Conservation (phyloP, 2,797 vertebrate species). For the Sebastes itinus region DNA sequence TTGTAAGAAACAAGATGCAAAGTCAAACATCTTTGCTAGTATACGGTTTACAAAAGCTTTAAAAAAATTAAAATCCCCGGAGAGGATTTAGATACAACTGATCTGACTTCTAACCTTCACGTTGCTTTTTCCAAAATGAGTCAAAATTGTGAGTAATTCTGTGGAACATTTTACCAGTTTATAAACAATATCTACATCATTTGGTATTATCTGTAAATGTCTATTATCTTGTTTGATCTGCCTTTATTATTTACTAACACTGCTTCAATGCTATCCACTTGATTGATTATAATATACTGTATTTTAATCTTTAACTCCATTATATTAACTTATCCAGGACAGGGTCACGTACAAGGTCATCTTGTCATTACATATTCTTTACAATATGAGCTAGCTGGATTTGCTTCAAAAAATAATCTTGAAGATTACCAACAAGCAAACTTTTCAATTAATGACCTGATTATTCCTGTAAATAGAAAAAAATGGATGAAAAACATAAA, state of each 20-base stretch:
- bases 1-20: neutral
- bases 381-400: neutral
- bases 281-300: neutral
- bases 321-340: neutral
- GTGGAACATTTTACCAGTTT: neutral
- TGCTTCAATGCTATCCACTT: neutral
- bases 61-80: no score
- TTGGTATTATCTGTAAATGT: neutral
- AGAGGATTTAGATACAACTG: neutral
- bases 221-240: neutral
- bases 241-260: neutral
- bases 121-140: neutral
- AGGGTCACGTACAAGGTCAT: neutral
- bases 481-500: neutral
- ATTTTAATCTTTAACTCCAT: neutral
- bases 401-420: neutral
- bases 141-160: neutral
- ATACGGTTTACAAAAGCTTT: neutral
- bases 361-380: neutral
- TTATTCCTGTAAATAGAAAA: neutral
- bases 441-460: neutral
- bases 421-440: neutral
- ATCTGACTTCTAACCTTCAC: neutral
- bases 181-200: neutral
- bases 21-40: neutral